Percentiles rank a stretch among this genome's conserved stretches.
These are phyloP conservation scores for Xerus rutilus DNA, from an alignment of 2,797 vertebrate species.

Conservation along the genomic window DNA sequence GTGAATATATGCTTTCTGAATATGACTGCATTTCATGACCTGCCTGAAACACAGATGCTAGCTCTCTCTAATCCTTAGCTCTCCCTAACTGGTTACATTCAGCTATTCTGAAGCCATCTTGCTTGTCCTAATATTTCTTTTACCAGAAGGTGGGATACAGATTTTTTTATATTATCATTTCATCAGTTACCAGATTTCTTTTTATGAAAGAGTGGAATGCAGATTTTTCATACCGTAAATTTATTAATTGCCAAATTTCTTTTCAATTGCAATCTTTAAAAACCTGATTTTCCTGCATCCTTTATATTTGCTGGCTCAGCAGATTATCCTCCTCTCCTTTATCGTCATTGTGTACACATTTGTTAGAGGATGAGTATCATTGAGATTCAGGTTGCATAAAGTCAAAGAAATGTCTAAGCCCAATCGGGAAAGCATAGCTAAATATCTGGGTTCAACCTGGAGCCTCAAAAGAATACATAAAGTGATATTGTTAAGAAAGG, in stretches of 20 bases:
- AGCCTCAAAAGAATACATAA: slow-evolving; percentile 2
- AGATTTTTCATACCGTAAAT: slow-evolving; percentile 62
- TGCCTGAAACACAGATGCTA: neutral
- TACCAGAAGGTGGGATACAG: slow-evolving; percentile 50
- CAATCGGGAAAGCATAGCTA: neutral
- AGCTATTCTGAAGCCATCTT: slow-evolving; percentile 53
- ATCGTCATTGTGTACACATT: slow-evolving; percentile 69
- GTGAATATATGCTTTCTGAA: neutral
- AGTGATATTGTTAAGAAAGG: neutral
- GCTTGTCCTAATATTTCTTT: slow-evolving; percentile 53
- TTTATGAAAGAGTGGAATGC: slow-evolving; percentile 54
- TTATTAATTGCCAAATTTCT: slow-evolving; percentile 48
- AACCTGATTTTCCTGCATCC: neutral
- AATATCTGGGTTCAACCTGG: slow-evolving; percentile 15
- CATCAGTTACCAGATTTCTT: neutral
- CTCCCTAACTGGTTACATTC: neutral
- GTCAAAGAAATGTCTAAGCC: slow-evolving; percentile 50
- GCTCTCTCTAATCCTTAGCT: neutral
- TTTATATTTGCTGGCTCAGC: slow-evolving; percentile 68
- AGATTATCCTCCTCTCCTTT: slow-evolving; percentile 65
- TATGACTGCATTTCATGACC: slow-evolving; percentile 26
- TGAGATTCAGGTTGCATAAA: slow-evolving; percentile 34
- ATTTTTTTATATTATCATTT: slow-evolving; percentile 65
- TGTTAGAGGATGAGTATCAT: neutral
- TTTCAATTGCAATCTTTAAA: slow-evolving; percentile 54